A percentile compares a stretch with the other conserved stretches of the same genome.
phyloP scores from a whole-genome alignment of 1,140 invertebrate genomes.

The Procambarus clarkii region DNA sequence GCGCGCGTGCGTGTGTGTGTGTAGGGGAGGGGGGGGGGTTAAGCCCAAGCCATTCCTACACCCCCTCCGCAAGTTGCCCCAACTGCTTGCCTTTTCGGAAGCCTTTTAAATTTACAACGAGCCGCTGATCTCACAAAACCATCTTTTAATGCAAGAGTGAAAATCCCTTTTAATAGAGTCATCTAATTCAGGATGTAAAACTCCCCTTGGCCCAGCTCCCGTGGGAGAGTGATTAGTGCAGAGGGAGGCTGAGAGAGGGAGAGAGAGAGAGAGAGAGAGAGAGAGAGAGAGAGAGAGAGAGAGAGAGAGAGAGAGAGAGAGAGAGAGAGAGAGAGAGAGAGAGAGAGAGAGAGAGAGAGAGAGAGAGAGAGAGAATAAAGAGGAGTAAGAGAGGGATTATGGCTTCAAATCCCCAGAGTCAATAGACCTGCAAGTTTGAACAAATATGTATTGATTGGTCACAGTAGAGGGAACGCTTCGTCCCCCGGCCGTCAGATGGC shows the following conservation, averaged over 20 bases:
- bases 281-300: neutral
- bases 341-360: neutral
- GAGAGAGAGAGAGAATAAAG: neutral
- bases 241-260: neutral
- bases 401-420: conserved; percentile 49
- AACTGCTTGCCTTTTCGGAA: neutral
- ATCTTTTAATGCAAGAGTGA: neutral
- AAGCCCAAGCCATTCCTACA: neutral
- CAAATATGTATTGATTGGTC: conserved; percentile 52
- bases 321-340: neutral
- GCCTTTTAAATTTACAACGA: neutral
- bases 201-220: neutral
- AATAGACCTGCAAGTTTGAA: conserved; percentile 53
- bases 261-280: neutral
- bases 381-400: conserved; percentile 44
- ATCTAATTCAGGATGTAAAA: neutral
- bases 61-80: too few species aligned
- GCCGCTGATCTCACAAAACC: neutral
- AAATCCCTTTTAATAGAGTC: neutral
- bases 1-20: conserved; percentile 22
- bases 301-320: neutral
- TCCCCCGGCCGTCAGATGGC: conserved; percentile 42
- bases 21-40: neutral
- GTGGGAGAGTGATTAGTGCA: conserved; percentile 6
- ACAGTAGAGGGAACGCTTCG: neutral